Evolutionary conservation across 2,888 invertebrate species (phyloP).

Genomic region (Synergus itoensis): DNA sequence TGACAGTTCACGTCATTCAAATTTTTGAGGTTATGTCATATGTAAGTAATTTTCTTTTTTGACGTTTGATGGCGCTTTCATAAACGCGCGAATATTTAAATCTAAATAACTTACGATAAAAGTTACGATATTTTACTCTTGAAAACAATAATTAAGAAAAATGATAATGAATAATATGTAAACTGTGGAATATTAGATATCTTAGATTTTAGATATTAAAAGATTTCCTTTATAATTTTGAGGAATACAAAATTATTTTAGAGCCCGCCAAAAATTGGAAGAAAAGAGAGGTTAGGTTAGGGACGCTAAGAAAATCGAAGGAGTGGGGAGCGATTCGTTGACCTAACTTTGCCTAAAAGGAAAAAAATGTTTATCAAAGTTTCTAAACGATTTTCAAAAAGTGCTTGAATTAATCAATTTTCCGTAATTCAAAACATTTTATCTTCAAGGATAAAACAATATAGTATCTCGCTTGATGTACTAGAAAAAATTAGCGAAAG

Average conservation of each 20-base stretch:
- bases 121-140: neutral
- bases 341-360: neutral
- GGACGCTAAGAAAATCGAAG: too few relatives aligned
- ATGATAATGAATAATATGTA: neutral
- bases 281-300: neutral
- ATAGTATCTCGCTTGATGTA: neutral
- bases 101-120: neutral
- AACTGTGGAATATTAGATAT: neutral
- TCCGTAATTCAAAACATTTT: neutral
- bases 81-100: neutral
- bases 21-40: neutral
- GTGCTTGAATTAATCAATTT: neutral
- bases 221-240: neutral
- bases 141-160: neutral
- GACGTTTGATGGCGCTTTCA: neutral
- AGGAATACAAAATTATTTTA: neutral
- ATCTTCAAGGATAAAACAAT: neutral
- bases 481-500: neutral
- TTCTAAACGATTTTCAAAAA: constrained; percentile 1
- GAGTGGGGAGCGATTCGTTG: too few relatives aligned
- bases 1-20: neutral
- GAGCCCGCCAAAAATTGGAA: neutral
- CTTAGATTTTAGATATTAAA: too few relatives aligned
- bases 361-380: constrained; percentile 11
- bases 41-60: neutral